Conservation (phyloP, 2,888 invertebrate genomes). For the Pimpla rufipes region DNA sequence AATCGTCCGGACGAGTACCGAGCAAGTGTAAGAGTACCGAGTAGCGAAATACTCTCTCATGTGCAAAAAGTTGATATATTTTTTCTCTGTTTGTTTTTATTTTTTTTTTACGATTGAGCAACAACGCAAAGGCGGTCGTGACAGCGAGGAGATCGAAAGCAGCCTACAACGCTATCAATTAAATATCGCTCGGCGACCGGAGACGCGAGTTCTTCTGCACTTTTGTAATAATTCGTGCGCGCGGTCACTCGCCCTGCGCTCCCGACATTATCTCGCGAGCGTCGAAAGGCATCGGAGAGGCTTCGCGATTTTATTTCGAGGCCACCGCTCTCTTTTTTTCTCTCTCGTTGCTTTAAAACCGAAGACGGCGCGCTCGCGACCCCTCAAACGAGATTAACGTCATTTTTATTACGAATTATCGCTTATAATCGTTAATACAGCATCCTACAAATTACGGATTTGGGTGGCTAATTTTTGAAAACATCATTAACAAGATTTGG, state of each 20-base stretch:
- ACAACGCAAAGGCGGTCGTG: background rate
- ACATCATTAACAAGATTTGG: too few relatives aligned
- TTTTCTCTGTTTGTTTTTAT: background rate
- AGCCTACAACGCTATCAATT: background rate
- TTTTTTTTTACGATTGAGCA: background rate
- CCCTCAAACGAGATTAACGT: background rate
- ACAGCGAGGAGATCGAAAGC: background rate
- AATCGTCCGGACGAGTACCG: constrained; percentile 16
- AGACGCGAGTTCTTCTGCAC: background rate
- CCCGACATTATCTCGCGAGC: constrained; percentile 6
- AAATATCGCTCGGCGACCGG: background rate
- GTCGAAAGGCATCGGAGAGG: background rate
- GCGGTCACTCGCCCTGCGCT: constrained; percentile 1
- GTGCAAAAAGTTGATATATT: too few relatives aligned
- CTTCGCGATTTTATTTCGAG: constrained; percentile 35
- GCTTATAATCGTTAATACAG: background rate
- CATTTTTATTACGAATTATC: background rate
- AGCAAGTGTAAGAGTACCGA: background rate
- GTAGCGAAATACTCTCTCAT: background rate
- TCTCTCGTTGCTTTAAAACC: constrained; percentile 17
- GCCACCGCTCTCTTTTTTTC: constrained; percentile 13
- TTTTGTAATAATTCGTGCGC: constrained; percentile 10
- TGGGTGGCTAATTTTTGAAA: too few relatives aligned
- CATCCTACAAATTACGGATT: too few relatives aligned
- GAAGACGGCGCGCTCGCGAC: background rate